These are phyloP conservation scores for Malurus splendens DNA, from an alignment of 2,797 vertebrate genomes.

Conservation along the genomic window DNA sequence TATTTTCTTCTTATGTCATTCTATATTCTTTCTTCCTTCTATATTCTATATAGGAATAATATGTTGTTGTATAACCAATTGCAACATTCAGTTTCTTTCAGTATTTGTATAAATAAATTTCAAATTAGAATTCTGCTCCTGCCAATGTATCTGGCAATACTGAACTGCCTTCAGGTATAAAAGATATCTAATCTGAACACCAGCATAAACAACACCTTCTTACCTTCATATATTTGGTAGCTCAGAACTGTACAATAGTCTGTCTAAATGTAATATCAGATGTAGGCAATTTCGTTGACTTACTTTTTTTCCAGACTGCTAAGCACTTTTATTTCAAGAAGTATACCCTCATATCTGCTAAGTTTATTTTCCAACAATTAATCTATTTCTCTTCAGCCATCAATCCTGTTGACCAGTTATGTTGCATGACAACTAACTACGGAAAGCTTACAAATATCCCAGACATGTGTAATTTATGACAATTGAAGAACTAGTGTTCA, in stretches of 20 bases:
- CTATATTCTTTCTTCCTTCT: not conserved
- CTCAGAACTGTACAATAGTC: not conserved
- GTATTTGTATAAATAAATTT: not conserved
- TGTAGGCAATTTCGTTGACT: not conserved
- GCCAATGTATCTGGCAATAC: not conserved
- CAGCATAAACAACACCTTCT: not conserved
- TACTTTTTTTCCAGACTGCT: not conserved
- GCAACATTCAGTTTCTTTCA: not conserved
- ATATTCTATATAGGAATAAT: no score
- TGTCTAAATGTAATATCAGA: not conserved
- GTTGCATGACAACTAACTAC: not conserved
- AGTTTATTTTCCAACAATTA: not conserved
- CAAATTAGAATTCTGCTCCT: not conserved
- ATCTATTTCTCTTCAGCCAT: not conserved
- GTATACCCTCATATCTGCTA: not conserved
- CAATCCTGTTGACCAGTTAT: not conserved
- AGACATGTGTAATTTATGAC: not conserved
- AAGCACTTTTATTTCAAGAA: not conserved
- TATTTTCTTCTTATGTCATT: not conserved
- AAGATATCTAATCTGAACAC: not conserved
- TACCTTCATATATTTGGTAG: not conserved
- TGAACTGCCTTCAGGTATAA: not conserved
- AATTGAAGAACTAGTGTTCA: not conserved
- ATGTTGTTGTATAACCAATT: fast-evolving
- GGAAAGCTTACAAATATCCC: not conserved